Conservation (phyloP, 2,888 invertebrate species). For the Strigamia maritima region DNA sequence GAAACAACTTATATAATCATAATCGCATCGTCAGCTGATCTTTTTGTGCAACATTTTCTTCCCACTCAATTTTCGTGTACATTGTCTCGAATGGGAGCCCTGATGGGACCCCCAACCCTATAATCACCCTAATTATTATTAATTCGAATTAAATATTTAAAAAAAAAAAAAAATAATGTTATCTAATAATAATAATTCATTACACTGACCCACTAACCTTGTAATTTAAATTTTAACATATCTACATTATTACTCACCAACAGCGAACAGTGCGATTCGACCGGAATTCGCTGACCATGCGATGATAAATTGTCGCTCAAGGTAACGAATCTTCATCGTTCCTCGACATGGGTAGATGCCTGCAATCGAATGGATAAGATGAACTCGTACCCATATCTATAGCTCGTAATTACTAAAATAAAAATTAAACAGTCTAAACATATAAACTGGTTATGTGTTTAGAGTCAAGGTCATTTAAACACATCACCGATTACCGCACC, state of each 20-base stretch:
- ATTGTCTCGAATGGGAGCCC: background rate
- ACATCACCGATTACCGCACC: slow-evolving; percentile 18
- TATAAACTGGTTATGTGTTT: background rate
- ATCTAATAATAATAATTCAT: background rate
- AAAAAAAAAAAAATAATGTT: background rate
- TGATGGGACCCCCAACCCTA: background rate
- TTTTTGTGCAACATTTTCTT: background rate
- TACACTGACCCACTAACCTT: slow-evolving; percentile 29
- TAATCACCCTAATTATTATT: background rate
- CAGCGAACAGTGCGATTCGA: background rate
- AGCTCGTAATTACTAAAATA: background rate
- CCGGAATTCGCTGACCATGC: slow-evolving; percentile 9
- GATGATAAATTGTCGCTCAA: background rate
- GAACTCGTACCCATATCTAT: background rate
- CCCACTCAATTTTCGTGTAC: background rate
- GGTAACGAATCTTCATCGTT: slow-evolving; percentile 20
- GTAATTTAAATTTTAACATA: background rate
- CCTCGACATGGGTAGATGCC: background rate
- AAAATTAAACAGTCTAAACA: background rate
- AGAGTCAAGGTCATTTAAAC: slow-evolving; percentile 21
- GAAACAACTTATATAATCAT: background rate
- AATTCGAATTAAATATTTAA: background rate
- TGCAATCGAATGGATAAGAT: background rate
- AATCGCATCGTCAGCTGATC: background rate
- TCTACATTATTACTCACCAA: background rate